Evolutionary conservation across 2,888 invertebrate genomes (phyloP).

Genomic region (Troides helena): DNA sequence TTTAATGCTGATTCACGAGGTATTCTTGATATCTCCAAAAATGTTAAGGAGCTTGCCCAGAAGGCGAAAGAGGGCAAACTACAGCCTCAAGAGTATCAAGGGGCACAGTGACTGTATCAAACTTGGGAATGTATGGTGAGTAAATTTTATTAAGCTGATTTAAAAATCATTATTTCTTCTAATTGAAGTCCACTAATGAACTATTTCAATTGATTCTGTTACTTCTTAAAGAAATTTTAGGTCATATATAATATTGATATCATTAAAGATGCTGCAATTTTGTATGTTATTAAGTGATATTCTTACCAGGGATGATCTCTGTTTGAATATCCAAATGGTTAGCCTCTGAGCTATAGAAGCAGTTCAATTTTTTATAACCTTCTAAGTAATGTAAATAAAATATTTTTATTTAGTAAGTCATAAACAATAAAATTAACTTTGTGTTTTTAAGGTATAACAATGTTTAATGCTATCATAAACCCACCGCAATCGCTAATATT

Average conservation of each 20-base stretch:
- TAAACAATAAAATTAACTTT: neutral
- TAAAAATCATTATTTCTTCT: neutral
- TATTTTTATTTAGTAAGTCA: neutral
- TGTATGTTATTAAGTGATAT: no score
- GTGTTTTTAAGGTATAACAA: conserved; percentile 83
- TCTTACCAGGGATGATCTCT: no score
- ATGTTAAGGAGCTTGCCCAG: conserved; percentile 88
- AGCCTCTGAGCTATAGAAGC: no score
- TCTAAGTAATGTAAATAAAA: no score
- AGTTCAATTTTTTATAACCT: no score
- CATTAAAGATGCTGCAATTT: no score
- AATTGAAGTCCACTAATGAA: no score
- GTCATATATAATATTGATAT: no score
- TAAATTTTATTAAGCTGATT: conserved; percentile 21
- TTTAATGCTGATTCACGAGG: conserved; percentile 95
- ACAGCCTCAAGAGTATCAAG: conserved; percentile 97
- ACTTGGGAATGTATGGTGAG: conserved; percentile 95
- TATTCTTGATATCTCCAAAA: conserved; percentile 88
- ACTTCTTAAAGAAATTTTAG: no score
- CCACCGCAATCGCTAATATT: conserved; percentile 97
- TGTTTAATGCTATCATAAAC: conserved; percentile 96
- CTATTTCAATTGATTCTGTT: no score
- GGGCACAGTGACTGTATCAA: conserved; percentile 97
- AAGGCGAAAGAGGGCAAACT: conserved; percentile 94
- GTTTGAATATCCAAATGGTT: no score